These are phyloP conservation scores for Phalacrocorax carbo DNA, from an alignment of 2,113 vertebrate species.

Conservation along the genomic window DNA sequence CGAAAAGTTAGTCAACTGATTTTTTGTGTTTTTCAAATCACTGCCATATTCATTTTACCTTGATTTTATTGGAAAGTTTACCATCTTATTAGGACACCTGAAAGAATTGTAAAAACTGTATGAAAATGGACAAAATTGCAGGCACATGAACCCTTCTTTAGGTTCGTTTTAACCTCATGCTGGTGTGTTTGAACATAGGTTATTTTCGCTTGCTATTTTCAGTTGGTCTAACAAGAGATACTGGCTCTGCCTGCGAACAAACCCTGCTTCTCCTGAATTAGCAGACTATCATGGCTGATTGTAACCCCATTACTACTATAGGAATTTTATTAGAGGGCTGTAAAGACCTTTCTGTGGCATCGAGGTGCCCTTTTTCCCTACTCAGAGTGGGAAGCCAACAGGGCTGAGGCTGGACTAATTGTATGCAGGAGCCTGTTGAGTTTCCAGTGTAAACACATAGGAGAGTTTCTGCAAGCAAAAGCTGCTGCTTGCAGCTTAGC, in stretches of 20 bases:
- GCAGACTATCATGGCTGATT: not conserved
- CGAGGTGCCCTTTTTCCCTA: not conserved
- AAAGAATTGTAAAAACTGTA: not conserved
- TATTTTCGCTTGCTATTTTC: not conserved
- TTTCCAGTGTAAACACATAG: not conserved
- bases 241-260: not conserved
- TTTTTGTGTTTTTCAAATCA: not conserved
- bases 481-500: not conserved
- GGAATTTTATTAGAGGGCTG: not conserved
- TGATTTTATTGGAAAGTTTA: not conserved
- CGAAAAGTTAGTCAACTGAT: not conserved
- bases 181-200: not conserved
- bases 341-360: not conserved
- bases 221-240: not conserved
- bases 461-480: not conserved
- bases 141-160: not conserved
- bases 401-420: not conserved
- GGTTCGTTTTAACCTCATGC: not conserved
- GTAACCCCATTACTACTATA: not conserved
- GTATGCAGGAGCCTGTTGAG: not conserved
- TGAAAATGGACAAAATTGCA: not conserved
- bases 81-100: not conserved
- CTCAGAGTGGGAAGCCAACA: not conserved
- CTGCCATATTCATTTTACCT: not conserved
- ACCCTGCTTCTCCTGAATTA: not conserved